A percentile compares a stretch with the other conserved stretches of the same genome.
These are phyloP conservation scores for Mormyrus lacerda DNA, from an alignment of 2,113 vertebrate species.

Conservation along the genomic window DNA sequence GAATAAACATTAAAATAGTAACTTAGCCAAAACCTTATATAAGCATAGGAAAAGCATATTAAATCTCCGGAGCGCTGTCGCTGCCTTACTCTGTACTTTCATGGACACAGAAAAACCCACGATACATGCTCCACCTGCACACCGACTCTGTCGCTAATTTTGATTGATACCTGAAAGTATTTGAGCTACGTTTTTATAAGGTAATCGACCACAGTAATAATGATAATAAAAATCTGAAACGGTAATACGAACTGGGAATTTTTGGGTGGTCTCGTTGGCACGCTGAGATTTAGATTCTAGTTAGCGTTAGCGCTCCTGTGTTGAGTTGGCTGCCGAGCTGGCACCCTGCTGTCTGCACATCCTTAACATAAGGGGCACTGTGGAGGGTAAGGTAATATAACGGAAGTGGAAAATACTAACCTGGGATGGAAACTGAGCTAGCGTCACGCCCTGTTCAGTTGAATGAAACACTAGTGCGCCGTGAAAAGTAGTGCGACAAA, in stretches of 20 bases:
- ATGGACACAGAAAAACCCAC: neutral
- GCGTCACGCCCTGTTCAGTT: neutral
- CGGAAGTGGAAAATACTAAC: neutral
- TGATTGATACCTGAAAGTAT: neutral
- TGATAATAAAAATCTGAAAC: neutral
- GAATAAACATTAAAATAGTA: neutral
- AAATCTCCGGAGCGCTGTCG: neutral
- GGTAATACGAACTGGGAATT: neutral
- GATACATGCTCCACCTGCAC: neutral
- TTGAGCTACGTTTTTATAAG: neutral
- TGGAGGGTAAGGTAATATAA: neutral
- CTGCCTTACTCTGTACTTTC: neutral
- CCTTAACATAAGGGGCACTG: neutral
- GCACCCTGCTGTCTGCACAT: neutral
- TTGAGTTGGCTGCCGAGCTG: neutral
- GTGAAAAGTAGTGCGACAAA: neutral
- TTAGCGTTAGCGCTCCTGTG: neutral
- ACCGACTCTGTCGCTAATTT: neutral
- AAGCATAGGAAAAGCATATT: neutral
- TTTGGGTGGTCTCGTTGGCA: neutral
- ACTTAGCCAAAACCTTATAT: neutral
- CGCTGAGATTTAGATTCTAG: neutral
- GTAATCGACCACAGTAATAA: neutral
- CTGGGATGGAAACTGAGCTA: neutral
- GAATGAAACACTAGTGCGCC: neutral